Conservation (phyloP, 1,140 invertebrate species). For the Ruditapes philippinarum region DNA sequence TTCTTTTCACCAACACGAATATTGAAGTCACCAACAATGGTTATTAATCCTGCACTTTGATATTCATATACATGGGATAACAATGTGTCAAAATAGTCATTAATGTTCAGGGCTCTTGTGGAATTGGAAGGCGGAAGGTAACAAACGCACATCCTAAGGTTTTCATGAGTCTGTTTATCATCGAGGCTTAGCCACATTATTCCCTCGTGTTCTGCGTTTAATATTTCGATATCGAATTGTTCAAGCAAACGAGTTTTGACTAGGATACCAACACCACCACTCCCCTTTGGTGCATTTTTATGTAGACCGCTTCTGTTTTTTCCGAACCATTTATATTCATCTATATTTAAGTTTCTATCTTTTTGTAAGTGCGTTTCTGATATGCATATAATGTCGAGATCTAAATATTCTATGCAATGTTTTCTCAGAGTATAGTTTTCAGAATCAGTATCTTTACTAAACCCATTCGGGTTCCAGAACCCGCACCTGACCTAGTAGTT, state of each 20-base stretch:
- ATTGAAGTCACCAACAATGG: slow-evolving; percentile 37
- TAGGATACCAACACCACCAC: slow-evolving; percentile 47
- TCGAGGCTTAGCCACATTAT: slow-evolving; percentile 52
- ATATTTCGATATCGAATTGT: slow-evolving; percentile 6
- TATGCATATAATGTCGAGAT: slow-evolving; percentile 58
- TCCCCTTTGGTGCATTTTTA: slow-evolving; percentile 44
- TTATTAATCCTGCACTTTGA: neutral
- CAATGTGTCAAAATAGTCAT: slow-evolving; percentile 48
- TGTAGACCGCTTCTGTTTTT: slow-evolving; percentile 56
- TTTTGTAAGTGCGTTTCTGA: slow-evolving; percentile 54
- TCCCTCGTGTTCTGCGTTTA: slow-evolving; percentile 4
- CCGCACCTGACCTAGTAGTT: too few relatives aligned
- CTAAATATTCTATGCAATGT: slow-evolving; percentile 36
- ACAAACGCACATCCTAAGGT: slow-evolving; percentile 36
- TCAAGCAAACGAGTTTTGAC: slow-evolving; percentile 7
- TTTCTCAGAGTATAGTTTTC: too few relatives aligned
- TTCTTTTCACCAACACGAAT: slow-evolving; percentile 8
- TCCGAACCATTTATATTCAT: slow-evolving; percentile 50
- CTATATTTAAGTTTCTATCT: slow-evolving; percentile 14
- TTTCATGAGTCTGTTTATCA: slow-evolving; percentile 5
- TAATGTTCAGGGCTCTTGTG: slow-evolving; percentile 10
- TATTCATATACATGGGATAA: neutral
- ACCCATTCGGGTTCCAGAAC: too few relatives aligned
- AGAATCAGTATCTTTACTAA: too few relatives aligned
- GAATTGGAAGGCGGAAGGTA: slow-evolving; percentile 43